Conservation (phyloP, 2,113 vertebrate species). For the Miniopterus natalensis region DNA sequence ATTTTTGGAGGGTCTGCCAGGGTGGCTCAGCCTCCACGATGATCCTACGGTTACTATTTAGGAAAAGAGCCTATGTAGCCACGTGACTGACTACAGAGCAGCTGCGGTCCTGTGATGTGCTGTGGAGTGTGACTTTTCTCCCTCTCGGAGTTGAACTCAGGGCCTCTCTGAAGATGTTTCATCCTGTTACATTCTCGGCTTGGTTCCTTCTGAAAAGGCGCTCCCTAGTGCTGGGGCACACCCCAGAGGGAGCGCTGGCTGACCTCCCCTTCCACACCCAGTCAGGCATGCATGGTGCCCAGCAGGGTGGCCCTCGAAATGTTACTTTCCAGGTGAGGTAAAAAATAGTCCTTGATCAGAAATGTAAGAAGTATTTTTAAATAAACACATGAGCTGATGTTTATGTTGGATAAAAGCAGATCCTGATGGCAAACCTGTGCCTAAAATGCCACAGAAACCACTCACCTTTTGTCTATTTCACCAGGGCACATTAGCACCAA, state of each 20-base stretch:
- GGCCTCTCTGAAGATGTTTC: conserved; percentile 80
- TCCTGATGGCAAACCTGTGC: conserved; percentile 72
- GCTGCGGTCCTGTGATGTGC: conserved; percentile 88
- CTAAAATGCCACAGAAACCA: conserved; percentile 75
- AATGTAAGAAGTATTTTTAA: conserved; percentile 78
- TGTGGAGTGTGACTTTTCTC: conserved; percentile 73
- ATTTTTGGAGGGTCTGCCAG: conserved; percentile 70
- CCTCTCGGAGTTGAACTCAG: conserved; percentile 76
- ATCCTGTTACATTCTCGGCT: conserved; percentile 82
- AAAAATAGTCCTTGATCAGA: conserved; percentile 72
- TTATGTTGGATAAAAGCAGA: conserved; percentile 76
- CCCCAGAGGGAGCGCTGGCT: conserved; percentile 82
- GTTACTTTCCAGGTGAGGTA: conserved; percentile 91
- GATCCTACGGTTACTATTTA: conserved; percentile 76
- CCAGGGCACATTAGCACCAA: conserved; percentile 92
- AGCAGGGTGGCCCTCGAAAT: conserved; percentile 82
- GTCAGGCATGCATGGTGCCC: conserved; percentile 82
- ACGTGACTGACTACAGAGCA: conserved; percentile 89
- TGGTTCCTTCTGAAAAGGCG: conserved; percentile 86
- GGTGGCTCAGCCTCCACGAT: conserved; percentile 73
- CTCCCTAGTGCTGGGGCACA: conserved; percentile 77
- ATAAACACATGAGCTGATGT: conserved; percentile 84
- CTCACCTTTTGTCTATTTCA: conserved; percentile 78
- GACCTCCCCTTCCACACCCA: conserved; percentile 85
- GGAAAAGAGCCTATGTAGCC: conserved; percentile 82